These are phyloP conservation scores for Drosophila fungiperda DNA, from an alignment of 2,888 invertebrate genomes.

Conservation along the genomic window DNA sequence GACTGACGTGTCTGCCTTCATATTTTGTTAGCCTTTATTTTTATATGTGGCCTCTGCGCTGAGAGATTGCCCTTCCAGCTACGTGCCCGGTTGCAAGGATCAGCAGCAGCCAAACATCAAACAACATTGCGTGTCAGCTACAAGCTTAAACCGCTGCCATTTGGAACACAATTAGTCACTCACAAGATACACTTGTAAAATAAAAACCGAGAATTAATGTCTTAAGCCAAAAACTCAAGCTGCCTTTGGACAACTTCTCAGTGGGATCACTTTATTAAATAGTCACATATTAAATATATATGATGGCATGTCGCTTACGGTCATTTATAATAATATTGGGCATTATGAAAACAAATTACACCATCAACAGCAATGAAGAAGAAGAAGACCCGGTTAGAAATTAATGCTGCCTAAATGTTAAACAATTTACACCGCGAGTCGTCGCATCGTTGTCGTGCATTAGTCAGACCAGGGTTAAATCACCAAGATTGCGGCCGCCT, in stretches of 20 bases:
- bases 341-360: conserved; percentile 77
- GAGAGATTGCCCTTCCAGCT: conserved; percentile 53
- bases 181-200: conserved; percentile 6
- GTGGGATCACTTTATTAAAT: conserved; percentile 64
- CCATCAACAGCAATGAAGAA: conserved; percentile 31
- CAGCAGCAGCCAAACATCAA: conserved; percentile 8
- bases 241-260: neutral
- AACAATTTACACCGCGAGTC: conserved; percentile 73
- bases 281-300: conserved; percentile 18
- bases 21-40: conserved; percentile 8
- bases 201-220: neutral
- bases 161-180: conserved; percentile 67
- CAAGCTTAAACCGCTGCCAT: conserved; percentile 16
- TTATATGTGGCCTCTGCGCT: conserved; percentile 45
- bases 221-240: neutral
- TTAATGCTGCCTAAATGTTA: conserved; percentile 79
- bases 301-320: conserved; percentile 77
- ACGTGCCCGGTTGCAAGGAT: conserved; percentile 56
- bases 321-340: conserved; percentile 62
- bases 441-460: conserved; percentile 46
- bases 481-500: conserved; percentile 24
- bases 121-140: conserved; percentile 34
- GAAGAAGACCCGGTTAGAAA: conserved; percentile 45
- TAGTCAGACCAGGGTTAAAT: conserved; percentile 64
- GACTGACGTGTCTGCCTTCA: conserved; percentile 57